Conservation (phyloP, 2,113 vertebrate species). For the Rhinolophus sinicus region DNA sequence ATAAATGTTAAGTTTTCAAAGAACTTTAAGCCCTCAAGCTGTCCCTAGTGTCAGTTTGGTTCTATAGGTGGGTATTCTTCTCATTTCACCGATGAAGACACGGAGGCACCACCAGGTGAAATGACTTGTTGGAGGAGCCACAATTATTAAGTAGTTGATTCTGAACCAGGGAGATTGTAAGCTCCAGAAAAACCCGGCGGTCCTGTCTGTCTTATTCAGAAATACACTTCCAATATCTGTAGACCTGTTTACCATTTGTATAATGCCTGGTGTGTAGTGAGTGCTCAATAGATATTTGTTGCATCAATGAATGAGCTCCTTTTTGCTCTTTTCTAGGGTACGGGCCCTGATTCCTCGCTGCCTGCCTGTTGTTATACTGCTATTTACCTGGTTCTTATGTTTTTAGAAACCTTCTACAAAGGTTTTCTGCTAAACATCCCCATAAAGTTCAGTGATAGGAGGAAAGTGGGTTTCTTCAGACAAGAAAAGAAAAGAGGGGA, state of each 20-base stretch:
- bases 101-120: not conserved
- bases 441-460: not conserved
- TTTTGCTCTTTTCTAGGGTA: conserved; percentile 29
- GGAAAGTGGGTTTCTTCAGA: not conserved
- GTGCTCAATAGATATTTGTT: not conserved
- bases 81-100: not conserved
- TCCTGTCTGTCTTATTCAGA: not conserved
- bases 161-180: not conserved
- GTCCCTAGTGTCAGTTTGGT: not conserved
- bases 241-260: not conserved
- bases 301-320: not conserved
- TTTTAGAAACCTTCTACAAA: not conserved
- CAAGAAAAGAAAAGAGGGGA: not conserved
- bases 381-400: not conserved
- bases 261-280: not conserved
- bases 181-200: not conserved
- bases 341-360: not conserved
- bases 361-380: not conserved
- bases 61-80: not conserved
- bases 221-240: not conserved
- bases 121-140: not conserved
- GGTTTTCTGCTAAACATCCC: not conserved
- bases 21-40: not conserved
- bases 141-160: not conserved
- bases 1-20: not conserved